Percentiles rank a stretch among this genome's conserved stretches.
Conservation (phyloP, 92 coral and sea anemone species). For the Epizoanthus scotinus region DNA sequence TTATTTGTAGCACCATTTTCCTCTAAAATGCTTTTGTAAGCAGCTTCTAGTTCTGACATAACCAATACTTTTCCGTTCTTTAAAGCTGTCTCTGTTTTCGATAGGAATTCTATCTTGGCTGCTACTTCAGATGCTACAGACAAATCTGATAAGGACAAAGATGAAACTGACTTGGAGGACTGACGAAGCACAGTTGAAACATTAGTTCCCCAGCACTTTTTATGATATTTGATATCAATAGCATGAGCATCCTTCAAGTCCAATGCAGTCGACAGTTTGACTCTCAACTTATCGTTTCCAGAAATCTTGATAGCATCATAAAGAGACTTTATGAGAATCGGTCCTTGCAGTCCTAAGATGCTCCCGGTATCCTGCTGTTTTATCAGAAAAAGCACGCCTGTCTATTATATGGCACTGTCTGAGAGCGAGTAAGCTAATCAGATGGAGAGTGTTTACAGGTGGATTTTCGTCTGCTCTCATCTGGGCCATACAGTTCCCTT, state of each 20-base stretch:
- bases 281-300: slow-evolving; percentile 27
- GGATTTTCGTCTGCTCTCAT: not conserved
- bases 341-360: no score
- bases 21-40: slow-evolving; percentile 8
- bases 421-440: slow-evolving; percentile 37
- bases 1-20: slow-evolving; percentile 28
- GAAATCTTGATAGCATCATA: slow-evolving; percentile 27
- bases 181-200: slow-evolving; percentile 39
- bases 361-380: slow-evolving; percentile 47
- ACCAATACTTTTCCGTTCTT: slow-evolving; percentile 37
- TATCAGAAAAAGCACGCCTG: slow-evolving; percentile 36
- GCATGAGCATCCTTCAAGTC: slow-evolving; percentile 33
- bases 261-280: slow-evolving; percentile 39
- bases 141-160: not conserved
- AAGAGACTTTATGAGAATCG: no score
- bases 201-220: slow-evolving; percentile 33
- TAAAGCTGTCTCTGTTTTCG: slow-evolving; percentile 49
- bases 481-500: slow-evolving; percentile 16
- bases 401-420: slow-evolving; percentile 45
- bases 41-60: slow-evolving; percentile 37
- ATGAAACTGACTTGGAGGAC: no score
- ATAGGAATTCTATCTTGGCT: slow-evolving; percentile 49
- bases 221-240: slow-evolving; percentile 22
- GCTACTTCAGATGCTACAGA: slow-evolving; percentile 44
- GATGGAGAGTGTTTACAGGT: no score